Conservation (phyloP, 2,888 invertebrate species). For the Coleophora flavipennella region DNA sequence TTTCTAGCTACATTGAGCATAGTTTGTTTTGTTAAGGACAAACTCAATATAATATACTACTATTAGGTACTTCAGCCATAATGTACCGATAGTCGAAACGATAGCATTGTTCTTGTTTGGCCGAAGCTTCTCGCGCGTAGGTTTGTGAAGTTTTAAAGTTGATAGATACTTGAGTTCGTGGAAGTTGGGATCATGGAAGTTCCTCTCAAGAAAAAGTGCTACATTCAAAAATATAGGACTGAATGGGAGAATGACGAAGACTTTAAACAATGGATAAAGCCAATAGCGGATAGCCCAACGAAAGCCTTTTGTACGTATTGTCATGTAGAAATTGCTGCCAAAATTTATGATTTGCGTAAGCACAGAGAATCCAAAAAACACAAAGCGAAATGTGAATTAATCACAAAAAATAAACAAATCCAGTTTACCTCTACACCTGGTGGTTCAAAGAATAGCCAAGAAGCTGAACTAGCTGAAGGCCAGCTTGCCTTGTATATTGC, state of each 20-base stretch:
- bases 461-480: constrained; percentile 12
- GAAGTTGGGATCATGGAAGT: no score
- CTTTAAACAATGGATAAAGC: constrained; percentile 3
- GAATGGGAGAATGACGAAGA: constrained; percentile 7
- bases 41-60: no score
- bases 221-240: constrained; percentile 6
- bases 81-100: no score
- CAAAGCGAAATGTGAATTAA: constrained; percentile 2
- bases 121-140: no score
- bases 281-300: constrained; percentile 1
- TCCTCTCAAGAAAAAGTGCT: constrained; percentile 4
- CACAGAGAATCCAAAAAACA: constrained; percentile 1
- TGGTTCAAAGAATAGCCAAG: neutral
- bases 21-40: no score
- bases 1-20: no score
- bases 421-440: neutral
- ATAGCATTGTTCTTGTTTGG: no score
- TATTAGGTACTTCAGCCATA: no score
- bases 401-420: neutral
- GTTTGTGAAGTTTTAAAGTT: no score
- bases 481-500: constrained; percentile 7
- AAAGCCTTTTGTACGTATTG: constrained; percentile 8
- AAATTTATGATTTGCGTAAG: constrained; percentile 2
- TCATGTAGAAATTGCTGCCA: constrained; percentile 6
- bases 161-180: no score